phyloP scores from a whole-genome alignment of 2,797 vertebrate genomes.

The Mycteria americana region DNA sequence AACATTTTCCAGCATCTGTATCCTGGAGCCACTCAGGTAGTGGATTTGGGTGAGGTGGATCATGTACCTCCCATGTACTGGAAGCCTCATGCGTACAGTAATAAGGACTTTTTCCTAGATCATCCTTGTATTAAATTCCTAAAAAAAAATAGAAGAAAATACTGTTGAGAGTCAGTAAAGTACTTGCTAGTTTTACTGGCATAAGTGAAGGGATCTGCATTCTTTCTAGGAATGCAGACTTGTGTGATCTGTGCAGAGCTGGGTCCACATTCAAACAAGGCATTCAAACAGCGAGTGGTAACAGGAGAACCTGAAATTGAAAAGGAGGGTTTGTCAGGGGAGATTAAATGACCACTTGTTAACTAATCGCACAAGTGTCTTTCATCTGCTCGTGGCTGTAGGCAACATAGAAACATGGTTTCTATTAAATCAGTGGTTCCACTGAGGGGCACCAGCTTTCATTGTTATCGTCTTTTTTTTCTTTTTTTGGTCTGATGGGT shows the following conservation, averaged over 20 bases:
- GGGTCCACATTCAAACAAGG: not conserved
- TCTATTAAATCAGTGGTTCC: conserved; percentile 63
- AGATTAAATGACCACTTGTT: conserved; percentile 59
- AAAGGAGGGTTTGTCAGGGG: conserved; percentile 4
- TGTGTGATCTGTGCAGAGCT: not conserved
- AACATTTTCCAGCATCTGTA: not conserved
- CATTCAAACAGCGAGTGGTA: not conserved
- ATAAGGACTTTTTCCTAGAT: not conserved
- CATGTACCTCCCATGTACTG: not conserved
- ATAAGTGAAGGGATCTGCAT: not conserved
- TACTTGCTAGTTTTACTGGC: not conserved
- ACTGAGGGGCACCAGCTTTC: conserved; percentile 25
- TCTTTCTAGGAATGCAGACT: not conserved
- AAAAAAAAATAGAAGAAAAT: not conserved
- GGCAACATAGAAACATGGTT: conserved; percentile 55
- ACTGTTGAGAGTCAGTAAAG: not conserved
- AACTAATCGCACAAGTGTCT: conserved; percentile 60
- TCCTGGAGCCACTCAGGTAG: not conserved
- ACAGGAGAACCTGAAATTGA: conserved; percentile 6
- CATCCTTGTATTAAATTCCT: not conserved
- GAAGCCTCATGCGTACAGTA: not conserved
- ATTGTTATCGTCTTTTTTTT: not conserved
- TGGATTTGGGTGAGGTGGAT: not conserved
- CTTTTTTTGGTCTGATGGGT: not conserved
- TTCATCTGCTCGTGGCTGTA: conserved; percentile 66